Conservation (phyloP, 2,113 vertebrate species). For the Deroptyus accipitrinus region DNA sequence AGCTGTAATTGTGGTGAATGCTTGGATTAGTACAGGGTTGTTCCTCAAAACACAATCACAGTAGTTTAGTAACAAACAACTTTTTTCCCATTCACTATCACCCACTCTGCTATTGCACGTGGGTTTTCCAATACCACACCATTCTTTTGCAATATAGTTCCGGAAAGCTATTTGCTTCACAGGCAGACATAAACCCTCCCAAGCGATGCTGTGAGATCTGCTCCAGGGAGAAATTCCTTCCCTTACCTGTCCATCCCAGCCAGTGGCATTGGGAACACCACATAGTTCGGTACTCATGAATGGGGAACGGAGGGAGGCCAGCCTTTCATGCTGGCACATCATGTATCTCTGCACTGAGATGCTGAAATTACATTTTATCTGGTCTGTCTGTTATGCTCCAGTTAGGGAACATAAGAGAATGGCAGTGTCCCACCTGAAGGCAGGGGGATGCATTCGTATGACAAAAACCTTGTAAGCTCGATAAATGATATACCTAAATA, state of each 20-base stretch:
- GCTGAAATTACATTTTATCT: background rate
- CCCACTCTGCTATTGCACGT: background rate
- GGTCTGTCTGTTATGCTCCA: background rate
- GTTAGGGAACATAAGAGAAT: background rate
- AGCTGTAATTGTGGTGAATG: constrained; percentile 65
- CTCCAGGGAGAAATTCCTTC: background rate
- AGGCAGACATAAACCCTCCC: background rate
- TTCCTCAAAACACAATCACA: background rate
- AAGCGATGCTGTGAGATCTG: background rate
- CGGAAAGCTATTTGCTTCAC: background rate
- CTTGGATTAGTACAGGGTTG: constrained; percentile 27
- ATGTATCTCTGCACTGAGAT: background rate
- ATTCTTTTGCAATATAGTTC: background rate
- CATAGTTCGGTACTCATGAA: background rate
- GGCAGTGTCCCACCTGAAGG: background rate
- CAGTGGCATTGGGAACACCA: background rate
- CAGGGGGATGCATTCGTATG: background rate
- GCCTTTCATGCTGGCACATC: background rate
- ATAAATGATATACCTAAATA: background rate
- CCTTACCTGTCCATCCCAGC: background rate
- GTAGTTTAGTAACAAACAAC: background rate
- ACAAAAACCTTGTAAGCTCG: background rate
- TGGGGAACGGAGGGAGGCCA: background rate
- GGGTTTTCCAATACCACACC: background rate
- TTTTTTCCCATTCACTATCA: background rate